Conservation (phyloP, 2,113 vertebrate species). For the Orycteropus afer region DNA sequence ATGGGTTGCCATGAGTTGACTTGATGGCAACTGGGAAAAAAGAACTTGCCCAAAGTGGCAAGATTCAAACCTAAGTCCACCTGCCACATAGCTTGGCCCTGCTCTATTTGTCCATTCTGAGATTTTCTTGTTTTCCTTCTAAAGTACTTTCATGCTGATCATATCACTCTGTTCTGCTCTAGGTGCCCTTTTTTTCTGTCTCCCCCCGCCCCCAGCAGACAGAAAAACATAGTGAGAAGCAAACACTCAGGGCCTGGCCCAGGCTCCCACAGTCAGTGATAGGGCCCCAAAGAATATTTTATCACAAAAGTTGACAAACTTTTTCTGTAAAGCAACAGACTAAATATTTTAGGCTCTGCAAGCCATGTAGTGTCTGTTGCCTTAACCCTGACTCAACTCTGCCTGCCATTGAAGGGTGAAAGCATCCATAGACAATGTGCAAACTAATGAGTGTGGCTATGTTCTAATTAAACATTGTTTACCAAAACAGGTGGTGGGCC, state of each 20-base stretch:
- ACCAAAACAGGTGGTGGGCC: not conserved
- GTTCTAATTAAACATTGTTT: not conserved
- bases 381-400: not conserved
- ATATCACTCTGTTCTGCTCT: not conserved
- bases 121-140: not conserved
- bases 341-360: not conserved
- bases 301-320: not conserved
- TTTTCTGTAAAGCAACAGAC: not conserved
- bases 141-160: not conserved
- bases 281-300: no score
- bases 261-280: not conserved
- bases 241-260: not conserved
- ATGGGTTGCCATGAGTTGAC: not conserved
- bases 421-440: not conserved
- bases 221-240: not conserved
- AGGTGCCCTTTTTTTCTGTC: not conserved
- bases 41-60: not conserved
- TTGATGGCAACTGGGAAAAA: not conserved
- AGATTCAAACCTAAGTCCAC: not conserved
- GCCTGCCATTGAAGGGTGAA: not conserved
- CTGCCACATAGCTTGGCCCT: rapidly evolving
- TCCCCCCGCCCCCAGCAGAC: not conserved
- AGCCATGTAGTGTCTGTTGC: not conserved
- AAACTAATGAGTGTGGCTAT: not conserved
- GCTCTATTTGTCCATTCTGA: rapidly evolving